phyloP scores from a whole-genome alignment of 1,140 invertebrate genomes.

The Carcinoscorpius rotundicauda region DNA sequence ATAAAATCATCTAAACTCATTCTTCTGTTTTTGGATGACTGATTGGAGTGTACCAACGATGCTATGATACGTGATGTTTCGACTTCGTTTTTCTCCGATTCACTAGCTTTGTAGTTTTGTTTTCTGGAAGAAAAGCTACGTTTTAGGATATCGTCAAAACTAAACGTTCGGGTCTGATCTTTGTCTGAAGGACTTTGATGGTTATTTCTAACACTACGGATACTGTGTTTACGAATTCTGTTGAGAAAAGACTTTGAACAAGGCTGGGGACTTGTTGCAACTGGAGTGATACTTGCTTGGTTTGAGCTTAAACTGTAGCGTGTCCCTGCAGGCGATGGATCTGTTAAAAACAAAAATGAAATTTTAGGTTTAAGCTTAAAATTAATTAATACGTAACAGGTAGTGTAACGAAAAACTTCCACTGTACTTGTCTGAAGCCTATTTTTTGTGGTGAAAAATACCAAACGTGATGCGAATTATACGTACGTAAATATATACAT shows the following conservation, averaged over 20 bases:
- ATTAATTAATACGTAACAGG: no score
- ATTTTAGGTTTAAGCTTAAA: no score
- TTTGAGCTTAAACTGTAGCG: constrained; percentile 22
- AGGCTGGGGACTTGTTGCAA: constrained; percentile 19
- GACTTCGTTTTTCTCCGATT: constrained; percentile 47
- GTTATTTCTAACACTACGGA: constrained; percentile 6
- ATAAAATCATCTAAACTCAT: constrained; percentile 47
- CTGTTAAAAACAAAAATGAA: constrained; percentile 11
- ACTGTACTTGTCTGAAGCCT: no score
- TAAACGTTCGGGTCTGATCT: constrained; percentile 48
- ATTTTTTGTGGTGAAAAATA: no score
- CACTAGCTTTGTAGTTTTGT: constrained; percentile 14
- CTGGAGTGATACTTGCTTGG: constrained; percentile 18
- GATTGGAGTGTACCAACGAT: constrained; percentile 45
- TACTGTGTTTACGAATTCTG: constrained; percentile 18
- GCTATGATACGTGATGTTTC: constrained; percentile 43
- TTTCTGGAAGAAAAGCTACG: constrained; percentile 35
- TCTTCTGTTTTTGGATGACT: constrained; percentile 26
- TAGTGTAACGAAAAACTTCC: no score
- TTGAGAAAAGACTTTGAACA: constrained; percentile 10
- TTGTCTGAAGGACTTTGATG: constrained; percentile 13
- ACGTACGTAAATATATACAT: no score
- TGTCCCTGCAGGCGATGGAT: constrained; percentile 21
- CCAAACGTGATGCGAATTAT: no score
- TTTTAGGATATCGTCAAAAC: constrained; percentile 66